Conservation (phyloP, 2,888 invertebrate genomes). For the Dolichopus griseipennis region DNA sequence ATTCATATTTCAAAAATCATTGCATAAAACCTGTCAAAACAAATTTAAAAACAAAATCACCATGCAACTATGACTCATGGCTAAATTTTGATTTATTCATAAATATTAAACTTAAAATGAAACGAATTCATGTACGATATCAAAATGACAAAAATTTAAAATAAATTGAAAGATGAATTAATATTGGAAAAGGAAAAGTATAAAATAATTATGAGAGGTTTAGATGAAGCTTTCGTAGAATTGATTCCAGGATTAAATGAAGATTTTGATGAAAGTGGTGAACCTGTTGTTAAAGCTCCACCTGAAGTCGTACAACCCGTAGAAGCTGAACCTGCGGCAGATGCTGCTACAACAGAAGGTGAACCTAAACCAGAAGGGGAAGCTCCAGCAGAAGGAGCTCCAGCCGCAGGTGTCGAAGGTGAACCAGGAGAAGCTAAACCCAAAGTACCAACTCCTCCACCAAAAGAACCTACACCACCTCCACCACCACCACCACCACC, state of each 20-base stretch:
- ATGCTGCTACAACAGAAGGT: conserved; percentile 37
- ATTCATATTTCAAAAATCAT: not conserved
- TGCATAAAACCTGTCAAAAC: not conserved
- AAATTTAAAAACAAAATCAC: no score
- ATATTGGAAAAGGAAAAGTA: conserved; percentile 82
- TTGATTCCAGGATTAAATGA: conserved; percentile 53
- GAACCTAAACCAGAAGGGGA: conserved; percentile 31
- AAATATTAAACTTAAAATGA: no score
- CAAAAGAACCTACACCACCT: conserved; percentile 40
- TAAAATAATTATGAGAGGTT: conserved; percentile 85
- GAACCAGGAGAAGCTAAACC: conserved; percentile 25
- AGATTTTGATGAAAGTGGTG: conserved; percentile 39
- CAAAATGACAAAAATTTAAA: not conserved
- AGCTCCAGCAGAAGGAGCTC: conserved; percentile 29
- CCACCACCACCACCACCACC: conserved; percentile 44
- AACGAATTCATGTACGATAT: no score
- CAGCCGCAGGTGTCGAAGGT: conserved; percentile 29
- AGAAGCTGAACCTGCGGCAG: conserved; percentile 29
- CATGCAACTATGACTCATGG: no score
- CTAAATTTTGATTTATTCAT: no score
- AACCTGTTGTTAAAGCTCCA: conserved; percentile 36
- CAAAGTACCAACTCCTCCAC: conserved; percentile 28
- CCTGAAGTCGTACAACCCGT: conserved; percentile 36
- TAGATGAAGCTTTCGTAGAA: conserved; percentile 89
- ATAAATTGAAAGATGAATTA: conserved; percentile 55